Percentiles rank a stretch among this genome's conserved stretches.
These are phyloP conservation scores for Melopsittacus undulatus DNA, from an alignment of 2,797 vertebrate genomes.

Conservation along the genomic window DNA sequence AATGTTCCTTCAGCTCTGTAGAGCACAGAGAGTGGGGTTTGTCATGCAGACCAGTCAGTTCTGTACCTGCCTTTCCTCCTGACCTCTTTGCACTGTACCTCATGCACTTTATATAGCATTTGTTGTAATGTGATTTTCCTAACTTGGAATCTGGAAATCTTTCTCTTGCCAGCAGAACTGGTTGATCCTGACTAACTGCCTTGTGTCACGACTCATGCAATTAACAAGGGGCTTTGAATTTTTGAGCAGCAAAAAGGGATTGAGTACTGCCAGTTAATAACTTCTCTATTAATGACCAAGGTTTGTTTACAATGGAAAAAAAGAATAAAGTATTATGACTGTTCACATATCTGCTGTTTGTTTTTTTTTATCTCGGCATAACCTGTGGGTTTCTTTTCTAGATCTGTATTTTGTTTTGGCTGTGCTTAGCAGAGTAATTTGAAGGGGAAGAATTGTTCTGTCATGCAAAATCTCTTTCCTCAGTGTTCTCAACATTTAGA, in stretches of 20 bases:
- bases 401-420: neutral
- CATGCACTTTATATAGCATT: conserved; percentile 77
- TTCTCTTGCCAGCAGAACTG: conserved; percentile 58
- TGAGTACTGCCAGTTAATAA: conserved; percentile 34
- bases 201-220: conserved; percentile 22
- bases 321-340: conserved; percentile 55
- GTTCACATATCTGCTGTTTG: neutral
- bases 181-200: conserved; percentile 40
- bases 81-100: conserved; percentile 75
- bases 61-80: conserved; percentile 47
- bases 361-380: neutral
- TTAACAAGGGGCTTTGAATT: conserved; percentile 8
- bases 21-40: neutral
- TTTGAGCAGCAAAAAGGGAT: conserved; percentile 33
- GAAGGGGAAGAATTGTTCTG: neutral
- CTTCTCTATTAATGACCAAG: conserved; percentile 13
- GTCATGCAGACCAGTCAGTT: neutral
- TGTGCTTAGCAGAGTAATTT: neutral
- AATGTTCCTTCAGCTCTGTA: neutral
- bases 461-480: neutral
- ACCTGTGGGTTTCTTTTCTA: neutral
- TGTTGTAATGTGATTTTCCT: conserved; percentile 46
- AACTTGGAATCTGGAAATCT: conserved; percentile 36
- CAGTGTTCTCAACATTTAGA: neutral
- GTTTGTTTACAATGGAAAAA: conserved; percentile 49